Conservation (phyloP, 2,888 invertebrate genomes). For the Phalera bucephala region DNA sequence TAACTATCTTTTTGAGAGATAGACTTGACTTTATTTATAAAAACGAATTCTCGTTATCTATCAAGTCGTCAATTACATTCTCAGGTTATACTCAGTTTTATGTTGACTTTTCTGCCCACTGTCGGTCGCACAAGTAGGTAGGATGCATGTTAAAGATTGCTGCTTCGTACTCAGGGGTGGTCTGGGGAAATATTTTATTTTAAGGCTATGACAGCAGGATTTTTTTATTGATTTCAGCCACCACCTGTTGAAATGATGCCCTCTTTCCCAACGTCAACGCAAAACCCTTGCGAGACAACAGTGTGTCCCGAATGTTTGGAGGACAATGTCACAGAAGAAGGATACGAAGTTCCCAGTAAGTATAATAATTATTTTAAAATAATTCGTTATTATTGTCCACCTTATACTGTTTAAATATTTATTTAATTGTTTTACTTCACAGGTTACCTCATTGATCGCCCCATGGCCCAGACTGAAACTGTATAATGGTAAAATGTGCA, state of each 20-base stretch:
- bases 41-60: no score
- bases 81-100: no score
- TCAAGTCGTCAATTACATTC: no score
- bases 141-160: no score
- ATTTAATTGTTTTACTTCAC: conserved; percentile 4
- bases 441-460: conserved; percentile 1
- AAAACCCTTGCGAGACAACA: conserved; percentile 70
- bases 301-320: conserved; percentile 67
- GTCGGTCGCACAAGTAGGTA: no score
- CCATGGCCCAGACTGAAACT: not conserved
- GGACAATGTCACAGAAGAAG: conserved; percentile 45
- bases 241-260: conserved; percentile 68
- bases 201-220: no score
- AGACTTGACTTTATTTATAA: no score
- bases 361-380: not conserved
- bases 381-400: not conserved
- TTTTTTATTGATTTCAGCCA: conserved; percentile 40
- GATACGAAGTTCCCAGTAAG: conserved; percentile 49
- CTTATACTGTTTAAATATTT: not conserved
- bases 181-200: no score
- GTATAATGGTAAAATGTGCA: not conserved
- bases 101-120: no score
- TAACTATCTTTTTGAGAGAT: no score
- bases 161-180: no score
- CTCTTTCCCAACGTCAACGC: conserved; percentile 60